Percentiles rank a stretch among this genome's conserved stretches.
phyloP scores from a whole-genome alignment of 2,797 vertebrate species.

The Allenopithecus nigroviridis region DNA sequence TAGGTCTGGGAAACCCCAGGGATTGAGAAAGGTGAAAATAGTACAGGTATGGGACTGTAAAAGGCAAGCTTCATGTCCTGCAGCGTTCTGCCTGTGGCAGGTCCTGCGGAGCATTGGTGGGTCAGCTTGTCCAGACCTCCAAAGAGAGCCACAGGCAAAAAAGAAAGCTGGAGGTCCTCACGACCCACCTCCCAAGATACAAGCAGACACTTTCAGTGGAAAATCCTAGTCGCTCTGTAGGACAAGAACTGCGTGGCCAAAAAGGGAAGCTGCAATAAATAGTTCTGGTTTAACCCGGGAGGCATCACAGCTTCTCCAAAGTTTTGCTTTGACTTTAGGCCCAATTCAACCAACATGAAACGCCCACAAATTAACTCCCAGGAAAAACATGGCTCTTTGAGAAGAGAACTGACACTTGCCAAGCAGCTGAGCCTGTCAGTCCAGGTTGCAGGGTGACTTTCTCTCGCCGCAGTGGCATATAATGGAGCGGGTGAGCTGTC shows the following conservation, averaged over 20 bases:
- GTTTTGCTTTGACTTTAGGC: background rate
- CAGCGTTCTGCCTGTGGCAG: background rate
- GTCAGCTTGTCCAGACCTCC: background rate
- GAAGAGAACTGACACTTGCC: background rate
- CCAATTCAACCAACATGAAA: conserved; percentile 24
- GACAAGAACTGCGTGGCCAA: background rate
- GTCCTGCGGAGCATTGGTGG: background rate
- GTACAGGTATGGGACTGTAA: background rate
- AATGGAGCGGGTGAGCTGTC: background rate
- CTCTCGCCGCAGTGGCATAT: background rate
- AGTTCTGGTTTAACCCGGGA: background rate
- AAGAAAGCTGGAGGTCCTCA: background rate
- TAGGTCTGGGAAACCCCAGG: background rate
- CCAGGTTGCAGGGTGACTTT: background rate
- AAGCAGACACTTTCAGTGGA: background rate
- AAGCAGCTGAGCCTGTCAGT: background rate
- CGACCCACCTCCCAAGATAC: background rate
- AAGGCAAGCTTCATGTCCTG: background rate
- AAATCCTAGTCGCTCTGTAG: background rate
- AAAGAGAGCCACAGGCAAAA: background rate
- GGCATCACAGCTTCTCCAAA: background rate
- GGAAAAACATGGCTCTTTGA: background rate
- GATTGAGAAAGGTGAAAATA: background rate
- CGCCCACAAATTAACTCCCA: conserved; percentile 47
- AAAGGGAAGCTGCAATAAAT: background rate